Base-by-base conservation (phyloP, 2,888 invertebrate species). In the Platynereis dumerilii region DNA sequence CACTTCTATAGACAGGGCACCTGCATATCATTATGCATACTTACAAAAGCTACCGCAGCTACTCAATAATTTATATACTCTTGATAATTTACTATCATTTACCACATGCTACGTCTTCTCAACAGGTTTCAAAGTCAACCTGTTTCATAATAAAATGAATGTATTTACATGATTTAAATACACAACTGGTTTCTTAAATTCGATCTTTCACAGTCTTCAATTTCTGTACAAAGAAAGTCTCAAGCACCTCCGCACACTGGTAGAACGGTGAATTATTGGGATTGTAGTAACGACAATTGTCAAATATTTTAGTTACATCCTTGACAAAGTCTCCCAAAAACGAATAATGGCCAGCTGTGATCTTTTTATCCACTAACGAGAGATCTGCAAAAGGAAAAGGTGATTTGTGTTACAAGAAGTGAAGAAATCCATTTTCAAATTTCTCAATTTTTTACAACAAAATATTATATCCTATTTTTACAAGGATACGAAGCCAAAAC, bases 211-310 rank as follows among this genome's bases (percentile, higher is more conserved):
- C 53, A 10, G 69, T 65, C 72, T 82, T 83, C 55, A 83, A 71
- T 69, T 78, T 78, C 70, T 81, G 80, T 48, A 79, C 80, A 75
- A 98, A 97, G 85, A 92, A 96, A 68, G 92, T 92, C 87, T 98
- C 97, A 70, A 98, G 88, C 62, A 92, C 91, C 84, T 96, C 96
- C 26, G 97, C 97, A 87, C 96, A 96, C 80, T 95, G 92, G 86
- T 93, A 96, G 86, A 96, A 96, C 69, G 94, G 92, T 22, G 96
- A 94, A 84, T 95, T 95, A 81, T 92, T 92, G 67, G 95, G 93
- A 86, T 97, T 97, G 86, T 96, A 97, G 83, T 94, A 94, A 73
- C 97, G 91, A 88, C 98, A 98, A 86, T 99, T 99, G 87, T 98
- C 96, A 86, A 98, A 97, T 82, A 99, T 95, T 86, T 95, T 94